phyloP scores from a whole-genome alignment of 2,888 invertebrate genomes.

The Pseudococcus longispinus region DNA sequence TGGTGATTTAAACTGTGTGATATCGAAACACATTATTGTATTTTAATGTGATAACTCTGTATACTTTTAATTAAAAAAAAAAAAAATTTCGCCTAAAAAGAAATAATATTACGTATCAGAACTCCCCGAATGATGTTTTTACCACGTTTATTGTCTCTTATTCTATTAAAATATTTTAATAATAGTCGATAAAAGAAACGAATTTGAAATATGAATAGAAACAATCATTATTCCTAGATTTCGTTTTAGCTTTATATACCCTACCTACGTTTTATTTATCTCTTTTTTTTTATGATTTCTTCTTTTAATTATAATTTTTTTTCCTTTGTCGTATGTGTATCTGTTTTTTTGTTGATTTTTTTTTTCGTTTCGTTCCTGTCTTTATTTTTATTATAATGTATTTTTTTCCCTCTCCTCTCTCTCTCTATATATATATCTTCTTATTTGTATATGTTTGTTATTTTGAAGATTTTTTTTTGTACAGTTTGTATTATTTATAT shows the following conservation, averaged over 20 bases:
- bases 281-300: background rate
- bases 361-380: conserved; percentile 47
- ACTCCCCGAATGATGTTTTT: background rate
- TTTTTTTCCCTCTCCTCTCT: background rate
- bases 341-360: conserved; percentile 22
- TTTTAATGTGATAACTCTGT: conserved; percentile 48
- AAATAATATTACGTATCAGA: conserved; percentile 10
- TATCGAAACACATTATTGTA: conserved; percentile 32
- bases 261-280: background rate
- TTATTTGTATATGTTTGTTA: conserved; percentile 40
- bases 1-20: conserved; percentile 45
- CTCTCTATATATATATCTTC: conserved; percentile 24
- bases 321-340: background rate
- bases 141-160: conserved; percentile 11
- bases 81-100: no score
- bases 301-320: background rate
- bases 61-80: conserved; percentile 27
- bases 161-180: background rate
- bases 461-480: conserved; percentile 13
- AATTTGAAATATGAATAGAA: background rate
- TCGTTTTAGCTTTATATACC: conserved; percentile 45
- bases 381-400: background rate
- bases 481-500: conserved; percentile 43
- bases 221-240: conserved; percentile 54
- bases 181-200: background rate